Percentiles rank a stretch among this genome's conserved stretches.
Evolutionary conservation across 2,113 vertebrate genomes (phyloP).

Genomic region (Pachycephala philippinensis): DNA sequence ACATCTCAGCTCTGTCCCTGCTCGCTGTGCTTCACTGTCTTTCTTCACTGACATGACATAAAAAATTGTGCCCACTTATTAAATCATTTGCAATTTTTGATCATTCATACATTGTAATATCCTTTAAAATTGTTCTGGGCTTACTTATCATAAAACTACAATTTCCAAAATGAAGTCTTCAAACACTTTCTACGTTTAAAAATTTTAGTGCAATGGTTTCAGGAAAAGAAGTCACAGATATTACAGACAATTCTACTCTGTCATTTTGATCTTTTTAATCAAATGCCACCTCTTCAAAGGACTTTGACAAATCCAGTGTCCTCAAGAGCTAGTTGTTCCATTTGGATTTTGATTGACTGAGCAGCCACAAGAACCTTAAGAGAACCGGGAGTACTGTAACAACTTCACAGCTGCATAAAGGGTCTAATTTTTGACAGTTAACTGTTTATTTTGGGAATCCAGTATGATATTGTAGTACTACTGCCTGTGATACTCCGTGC

Average conservation of each 20-base stretch:
- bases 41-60: not conserved
- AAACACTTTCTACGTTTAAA: not conserved
- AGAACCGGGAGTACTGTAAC: not conserved
- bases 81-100: not conserved
- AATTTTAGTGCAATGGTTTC: not conserved
- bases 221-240: not conserved
- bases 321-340: not conserved
- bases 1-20: not conserved
- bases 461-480: not conserved
- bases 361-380: not conserved
- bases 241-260: not conserved
- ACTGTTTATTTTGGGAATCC: not conserved
- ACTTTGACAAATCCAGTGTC: not conserved
- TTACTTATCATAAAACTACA: not conserved
- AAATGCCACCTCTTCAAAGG: not conserved
- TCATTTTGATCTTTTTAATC: slow-evolving; percentile 1
- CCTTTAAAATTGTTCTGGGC: not conserved
- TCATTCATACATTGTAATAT: not conserved
- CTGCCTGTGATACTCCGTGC: not conserved
- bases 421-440: not conserved
- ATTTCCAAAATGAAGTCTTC: not conserved
- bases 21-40: rapidly evolving
- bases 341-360: not conserved
- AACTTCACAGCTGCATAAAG: not conserved
- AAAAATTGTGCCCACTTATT: not conserved